Base-by-base conservation (phyloP, 2,797 vertebrate genomes). In the Takifugu ocellatus region DNA sequence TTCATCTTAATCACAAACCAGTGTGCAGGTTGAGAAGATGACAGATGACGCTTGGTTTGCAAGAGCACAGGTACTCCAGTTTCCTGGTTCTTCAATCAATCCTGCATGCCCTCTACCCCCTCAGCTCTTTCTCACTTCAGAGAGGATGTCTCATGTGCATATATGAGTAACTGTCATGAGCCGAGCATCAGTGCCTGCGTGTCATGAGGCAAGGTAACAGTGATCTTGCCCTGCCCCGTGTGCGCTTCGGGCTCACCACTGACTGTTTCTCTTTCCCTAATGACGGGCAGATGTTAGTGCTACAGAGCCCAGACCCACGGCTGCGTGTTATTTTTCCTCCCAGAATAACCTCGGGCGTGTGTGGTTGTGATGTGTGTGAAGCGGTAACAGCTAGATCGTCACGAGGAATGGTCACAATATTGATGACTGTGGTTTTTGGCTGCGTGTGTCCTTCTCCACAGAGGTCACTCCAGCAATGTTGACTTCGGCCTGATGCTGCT, bases 251-350 rank as follows among this genome's bases (percentile, higher is more conserved):
- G 81, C 58, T 66, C 49, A 54, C 49, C 53, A 62, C 44, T 59
- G 36, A 55, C 72, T 16, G 57, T 75, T 58, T 72, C 72, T 81
- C 67, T n/a, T 64, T 47, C 66, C 60, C 62, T 83, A 82, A 84
- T 84, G 51, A 76, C 70, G 36, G 77, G 75, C 82, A 86, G 84
- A 83, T 86, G 82, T 73, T 74, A 49, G 63, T 66, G 74, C 74
- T 67, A 78, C 52, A 63, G 72, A 81, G 68, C 64, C 66, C 52
- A 29, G 46, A 70, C 72, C 71, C 45, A 36, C 6, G 33, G 73
- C 29, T 44, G 46, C 24, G 54, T 49, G 24, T 52, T 47, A 61
- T 43, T 49, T 31, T 52, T 44, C 52, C 39, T 49, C 25, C 39
- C 55, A 54, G 25, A 57, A 47, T 44, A 70, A 59, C 73, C 54